Evolutionary conservation across 2,797 vertebrate species (phyloP), one percentile per base, ranked within the genome.

Genomic region (Tympanoctomys barrerae): DNA sequence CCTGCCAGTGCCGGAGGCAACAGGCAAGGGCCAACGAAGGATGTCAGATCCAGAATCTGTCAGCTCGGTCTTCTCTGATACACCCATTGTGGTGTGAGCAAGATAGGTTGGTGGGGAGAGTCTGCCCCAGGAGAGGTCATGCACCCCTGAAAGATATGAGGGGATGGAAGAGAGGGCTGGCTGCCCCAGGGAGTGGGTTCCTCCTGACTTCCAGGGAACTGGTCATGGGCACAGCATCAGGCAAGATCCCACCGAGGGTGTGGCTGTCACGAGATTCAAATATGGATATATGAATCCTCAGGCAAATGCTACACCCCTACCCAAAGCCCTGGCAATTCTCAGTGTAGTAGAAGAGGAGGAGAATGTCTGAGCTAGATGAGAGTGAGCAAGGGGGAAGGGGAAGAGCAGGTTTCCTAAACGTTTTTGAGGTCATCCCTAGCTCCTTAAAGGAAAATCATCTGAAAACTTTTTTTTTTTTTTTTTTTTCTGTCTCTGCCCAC

Each of bases 21-120:
- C 94, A 9, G 97, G 97, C 42, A 99, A 99, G 97, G 98, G 96
- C 5, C 99, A 99, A 97, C 98, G 99, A 98, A 99, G 99, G 99
- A 99, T 99, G 99, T 99, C 99, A 0, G 99, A 99, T 90, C 99
- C 99, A 1, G 99, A 99, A 94, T 99, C 99, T 11, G 99, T 99
- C 98, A 99, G 99, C 97, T 99, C 99, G 0, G 99, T 99, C 96
- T 99, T 99, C 98, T 99, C 99, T 2, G 99, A 99, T 98, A 99
- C 99, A 10, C 99, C 99, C 96, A 99, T 99, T 97, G 99, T 99
- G 98, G 99, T 99, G 98, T 99, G 98, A 99, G 97, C 92, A 68
- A 91, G 91, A 87, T 78, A 90, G 75, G 91, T 81, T 92, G 96
- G 95, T 96, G 77, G 94, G 85, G 94, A 97, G 96, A 88, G 84